These are phyloP conservation scores for Strigamia transsilvanica DNA, from an alignment of 2,888 invertebrate species.

Conservation along the genomic window DNA sequence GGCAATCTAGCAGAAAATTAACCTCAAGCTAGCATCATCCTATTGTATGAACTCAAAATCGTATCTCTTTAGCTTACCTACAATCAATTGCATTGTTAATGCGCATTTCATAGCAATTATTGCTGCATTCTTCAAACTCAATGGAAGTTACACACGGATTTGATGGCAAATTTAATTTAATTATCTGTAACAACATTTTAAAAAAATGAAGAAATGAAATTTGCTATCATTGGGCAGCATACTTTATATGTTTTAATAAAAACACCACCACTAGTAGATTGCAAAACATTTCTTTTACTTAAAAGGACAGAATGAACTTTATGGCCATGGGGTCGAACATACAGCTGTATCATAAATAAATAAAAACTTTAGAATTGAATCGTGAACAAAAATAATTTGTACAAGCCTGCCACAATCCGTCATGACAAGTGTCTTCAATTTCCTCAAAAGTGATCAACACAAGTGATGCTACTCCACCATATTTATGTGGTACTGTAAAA, in stretches of 20 bases:
- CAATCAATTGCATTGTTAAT: constrained; percentile 8
- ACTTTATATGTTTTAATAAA: no score
- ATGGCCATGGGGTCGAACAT: background rate
- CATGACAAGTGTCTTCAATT: constrained; percentile 13
- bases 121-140: background rate
- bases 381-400: background rate
- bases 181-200: background rate
- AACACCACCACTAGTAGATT: background rate
- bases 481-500: constrained; percentile 7
- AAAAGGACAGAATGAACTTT: background rate
- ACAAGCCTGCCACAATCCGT: constrained; percentile 10
- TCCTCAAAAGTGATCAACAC: background rate
- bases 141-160: background rate
- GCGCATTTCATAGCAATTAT: background rate
- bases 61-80: no score
- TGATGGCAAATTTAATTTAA: background rate
- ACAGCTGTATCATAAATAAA: background rate
- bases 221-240: no score
- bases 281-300: background rate
- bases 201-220: no score
- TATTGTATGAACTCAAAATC: no score
- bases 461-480: background rate
- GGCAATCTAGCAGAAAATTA: background rate
- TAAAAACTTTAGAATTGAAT: background rate
- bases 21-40: no score